Evolutionary conservation across 2,888 invertebrate species (phyloP).

Genomic region (Oeneis ivallda): DNA sequence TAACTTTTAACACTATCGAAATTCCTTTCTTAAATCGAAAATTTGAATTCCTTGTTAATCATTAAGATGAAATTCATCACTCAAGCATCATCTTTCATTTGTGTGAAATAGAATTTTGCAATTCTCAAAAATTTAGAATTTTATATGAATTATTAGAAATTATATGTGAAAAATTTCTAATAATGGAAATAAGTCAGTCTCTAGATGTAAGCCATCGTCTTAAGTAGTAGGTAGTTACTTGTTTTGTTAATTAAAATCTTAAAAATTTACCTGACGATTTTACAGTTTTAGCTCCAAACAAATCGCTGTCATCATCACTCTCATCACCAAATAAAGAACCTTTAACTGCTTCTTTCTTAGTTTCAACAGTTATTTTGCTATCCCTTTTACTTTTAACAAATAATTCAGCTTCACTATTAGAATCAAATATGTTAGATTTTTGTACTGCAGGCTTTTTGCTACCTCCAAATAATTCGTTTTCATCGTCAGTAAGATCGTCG

Average conservation of each 20-base stretch:
- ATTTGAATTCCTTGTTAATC: too few relatives aligned
- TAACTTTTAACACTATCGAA: neutral
- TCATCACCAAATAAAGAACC: conserved; percentile 65
- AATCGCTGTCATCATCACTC: conserved; percentile 54
- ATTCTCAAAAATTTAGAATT: too few relatives aligned
- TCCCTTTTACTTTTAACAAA: conserved; percentile 49
- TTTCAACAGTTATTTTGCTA: conserved; percentile 25
- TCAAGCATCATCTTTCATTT: too few relatives aligned
- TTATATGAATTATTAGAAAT: too few relatives aligned
- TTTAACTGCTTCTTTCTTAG: conserved; percentile 45
- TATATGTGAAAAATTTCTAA: too few relatives aligned
- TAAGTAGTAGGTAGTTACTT: too few relatives aligned
- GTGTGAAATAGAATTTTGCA: neutral
- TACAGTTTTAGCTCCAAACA: conserved; percentile 58
- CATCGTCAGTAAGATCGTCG: conserved; percentile 61
- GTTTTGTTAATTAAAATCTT: neutral
- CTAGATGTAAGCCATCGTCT: too few relatives aligned
- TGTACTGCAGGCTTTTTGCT: conserved; percentile 47
- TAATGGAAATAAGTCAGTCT: too few relatives aligned
- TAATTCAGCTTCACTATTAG: conserved; percentile 65
- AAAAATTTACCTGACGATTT: conserved; percentile 49
- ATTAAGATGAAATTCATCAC: neutral
- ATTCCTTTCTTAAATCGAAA: neutral
- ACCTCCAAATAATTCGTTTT: conserved; percentile 57
- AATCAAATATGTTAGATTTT: conserved; percentile 54